Conservation (phyloP, 2,113 vertebrate genomes). For the Scomber japonicus region DNA sequence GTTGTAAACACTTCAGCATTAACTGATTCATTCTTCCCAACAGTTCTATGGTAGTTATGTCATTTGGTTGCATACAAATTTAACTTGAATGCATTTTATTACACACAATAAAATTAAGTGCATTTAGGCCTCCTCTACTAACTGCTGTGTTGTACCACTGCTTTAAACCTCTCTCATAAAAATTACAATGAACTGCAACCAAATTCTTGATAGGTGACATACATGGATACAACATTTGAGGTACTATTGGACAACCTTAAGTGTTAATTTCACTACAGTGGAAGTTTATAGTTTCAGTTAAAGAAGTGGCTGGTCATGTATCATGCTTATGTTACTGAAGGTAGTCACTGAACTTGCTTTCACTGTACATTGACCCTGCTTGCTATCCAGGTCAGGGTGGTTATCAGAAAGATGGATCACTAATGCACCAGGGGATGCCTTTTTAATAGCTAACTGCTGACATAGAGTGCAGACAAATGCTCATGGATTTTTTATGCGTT, state of each 20-base stretch:
- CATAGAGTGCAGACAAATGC: constrained; percentile 33
- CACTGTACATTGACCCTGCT: background rate
- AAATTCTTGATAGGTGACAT: constrained; percentile 51
- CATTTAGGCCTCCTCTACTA: constrained; percentile 20
- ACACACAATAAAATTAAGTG: constrained; percentile 49
- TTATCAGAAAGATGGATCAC: constrained; percentile 20
- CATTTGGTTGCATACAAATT: constrained; percentile 59
- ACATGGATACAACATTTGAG: background rate
- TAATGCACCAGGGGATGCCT: constrained; percentile 17
- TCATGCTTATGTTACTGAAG: background rate
- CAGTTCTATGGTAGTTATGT: constrained; percentile 45
- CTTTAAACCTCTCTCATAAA: constrained; percentile 53
- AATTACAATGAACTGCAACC: constrained; percentile 46
- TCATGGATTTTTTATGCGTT: constrained; percentile 26
- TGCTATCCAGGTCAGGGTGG: constrained; percentile 8
- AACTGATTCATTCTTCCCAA: constrained; percentile 43
- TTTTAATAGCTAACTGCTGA: constrained; percentile 49
- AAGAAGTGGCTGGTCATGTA: too few species aligned
- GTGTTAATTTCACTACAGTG: constrained; percentile 45
- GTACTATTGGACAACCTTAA: background rate
- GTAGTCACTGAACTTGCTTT: constrained; percentile 7
- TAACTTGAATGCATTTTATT: constrained; percentile 58
- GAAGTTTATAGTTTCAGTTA: background rate
- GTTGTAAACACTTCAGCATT: constrained; percentile 34
- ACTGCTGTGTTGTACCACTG: constrained; percentile 5